These are phyloP conservation scores for Anhinga rufa DNA, from an alignment of 2,113 vertebrate species.

Conservation along the genomic window DNA sequence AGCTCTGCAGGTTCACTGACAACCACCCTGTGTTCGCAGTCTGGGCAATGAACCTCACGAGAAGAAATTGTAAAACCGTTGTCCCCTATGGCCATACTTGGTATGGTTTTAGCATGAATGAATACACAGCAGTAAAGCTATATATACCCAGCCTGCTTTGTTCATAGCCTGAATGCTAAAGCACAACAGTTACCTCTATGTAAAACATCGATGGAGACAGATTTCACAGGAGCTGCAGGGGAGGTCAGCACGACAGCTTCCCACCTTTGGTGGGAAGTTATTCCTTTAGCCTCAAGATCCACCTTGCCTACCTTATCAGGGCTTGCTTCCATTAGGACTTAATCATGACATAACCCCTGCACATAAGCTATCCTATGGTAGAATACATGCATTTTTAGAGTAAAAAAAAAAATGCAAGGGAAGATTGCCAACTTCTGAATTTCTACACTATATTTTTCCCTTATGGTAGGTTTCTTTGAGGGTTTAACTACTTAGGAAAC, in stretches of 20 bases:
- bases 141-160: neutral
- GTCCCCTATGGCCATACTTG: neutral
- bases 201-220: neutral
- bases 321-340: neutral
- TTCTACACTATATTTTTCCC: neutral
- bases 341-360: neutral
- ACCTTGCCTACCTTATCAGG: neutral
- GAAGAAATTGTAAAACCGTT: neutral
- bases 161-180: neutral
- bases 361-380: neutral
- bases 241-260: neutral
- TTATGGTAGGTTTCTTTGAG: neutral
- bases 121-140: neutral
- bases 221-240: neutral
- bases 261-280: neutral
- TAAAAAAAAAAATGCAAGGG: neutral
- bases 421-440: neutral
- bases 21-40: fast-evolving
- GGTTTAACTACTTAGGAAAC: neutral
- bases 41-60: neutral
- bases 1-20: neutral
- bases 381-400: neutral
- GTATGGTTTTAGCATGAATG: neutral
- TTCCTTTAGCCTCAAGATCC: neutral
- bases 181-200: neutral